Evolutionary conservation across 2,113 vertebrate species (phyloP), one percentile per base, ranked within the genome.

Genomic region (Sebastes fasciatus): DNA sequence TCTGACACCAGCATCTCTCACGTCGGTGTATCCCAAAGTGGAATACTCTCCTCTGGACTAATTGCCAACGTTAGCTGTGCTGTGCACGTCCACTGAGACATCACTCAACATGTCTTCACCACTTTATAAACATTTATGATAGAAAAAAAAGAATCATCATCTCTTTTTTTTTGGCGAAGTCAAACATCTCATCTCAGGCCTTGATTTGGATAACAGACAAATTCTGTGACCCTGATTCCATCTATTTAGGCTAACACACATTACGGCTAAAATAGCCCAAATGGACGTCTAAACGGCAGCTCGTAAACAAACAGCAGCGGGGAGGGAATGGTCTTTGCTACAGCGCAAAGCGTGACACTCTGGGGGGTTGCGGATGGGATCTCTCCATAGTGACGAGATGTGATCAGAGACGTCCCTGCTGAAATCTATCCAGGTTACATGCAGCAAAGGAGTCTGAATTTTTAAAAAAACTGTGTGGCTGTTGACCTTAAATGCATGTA

Each of bases 261-360:
- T 95, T 93, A 94, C 86, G 17, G 85, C 86, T 86, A 89, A 94
- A 94, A 94, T 87, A 87, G 86, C 82, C 89, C 74, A 82, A 95
- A 95, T 94, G 90, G 93, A 90, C 74, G 86, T 87, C 87, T 94
- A 94, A 93, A 94, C 67, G 45, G 87, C 87, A 75, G 87, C 90
- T 81, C 82, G 90, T 93, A 95, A 95, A 95, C 91, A 95, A 95
- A 93, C 93, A 94, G 83, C 92, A 87, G 92, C 77, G 40, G 88
- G 93, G 90, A 84, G 93, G 93, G 95, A 94, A 93, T 91, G 88
- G 88, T 86, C 88, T 85, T 85, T 72, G 87, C 86, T 81, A 40
- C 9, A 73, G 80, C 82, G 86, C 87, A 84, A 79, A 75, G 82
- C 71, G 60, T 66, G 76, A 63, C 89, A 86, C 95, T 94, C 93